A percentile compares a stretch with the other conserved stretches of the same genome.
Evolutionary conservation across 2,113 vertebrate species (phyloP).

Genomic region (Irena cyanogastra): DNA sequence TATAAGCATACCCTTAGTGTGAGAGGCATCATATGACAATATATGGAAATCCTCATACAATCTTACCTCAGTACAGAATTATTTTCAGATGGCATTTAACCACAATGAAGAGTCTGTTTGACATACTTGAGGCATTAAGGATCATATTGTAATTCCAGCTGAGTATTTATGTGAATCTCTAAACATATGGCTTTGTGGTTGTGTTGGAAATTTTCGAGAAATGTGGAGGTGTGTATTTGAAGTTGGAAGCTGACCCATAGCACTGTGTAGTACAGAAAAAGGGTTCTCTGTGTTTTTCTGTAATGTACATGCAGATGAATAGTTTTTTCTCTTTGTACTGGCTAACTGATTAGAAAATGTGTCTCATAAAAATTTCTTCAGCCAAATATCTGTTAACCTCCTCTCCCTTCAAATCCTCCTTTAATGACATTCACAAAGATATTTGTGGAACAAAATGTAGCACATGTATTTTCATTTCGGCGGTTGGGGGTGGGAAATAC

Average conservation of each 20-base stretch:
- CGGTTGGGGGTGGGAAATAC: background rate
- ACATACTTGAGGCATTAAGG: background rate
- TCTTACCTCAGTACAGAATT: background rate
- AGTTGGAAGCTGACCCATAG: conserved; percentile 17
- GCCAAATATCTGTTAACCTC: background rate
- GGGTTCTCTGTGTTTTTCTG: background rate
- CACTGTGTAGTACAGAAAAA: background rate
- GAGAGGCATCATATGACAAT: background rate
- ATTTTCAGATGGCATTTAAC: background rate
- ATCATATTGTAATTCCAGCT: background rate
- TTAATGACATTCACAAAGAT: background rate
- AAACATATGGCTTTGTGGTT: conserved; percentile 14
- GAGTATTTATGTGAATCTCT: background rate
- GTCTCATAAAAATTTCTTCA: background rate
- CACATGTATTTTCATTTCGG: background rate
- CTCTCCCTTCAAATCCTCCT: background rate
- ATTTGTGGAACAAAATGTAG: background rate
- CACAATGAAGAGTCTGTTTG: background rate
- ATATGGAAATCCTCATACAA: background rate
- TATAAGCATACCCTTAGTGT: background rate
- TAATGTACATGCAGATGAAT: background rate
- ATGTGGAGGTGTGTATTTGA: conserved; percentile 9
- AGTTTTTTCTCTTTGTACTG: background rate
- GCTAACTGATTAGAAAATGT: background rate
- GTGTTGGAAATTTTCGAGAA: conserved; percentile 12